phyloP scores from a whole-genome alignment of 2,888 invertebrate genomes.

The Macrophya annulata region DNA sequence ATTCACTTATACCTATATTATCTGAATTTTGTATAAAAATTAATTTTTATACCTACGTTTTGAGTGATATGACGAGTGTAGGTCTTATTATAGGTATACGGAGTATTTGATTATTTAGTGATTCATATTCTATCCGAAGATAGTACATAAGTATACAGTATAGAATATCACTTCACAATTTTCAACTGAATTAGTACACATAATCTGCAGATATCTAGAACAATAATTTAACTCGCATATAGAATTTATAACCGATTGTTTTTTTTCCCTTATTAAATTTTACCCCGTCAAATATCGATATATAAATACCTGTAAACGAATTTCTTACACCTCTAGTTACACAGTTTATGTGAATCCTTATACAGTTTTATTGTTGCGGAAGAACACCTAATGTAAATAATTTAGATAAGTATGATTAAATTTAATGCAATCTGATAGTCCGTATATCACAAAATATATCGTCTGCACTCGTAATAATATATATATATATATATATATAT shows the following conservation, averaged over 20 bases:
- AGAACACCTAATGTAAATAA: neutral
- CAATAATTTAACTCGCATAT: neutral
- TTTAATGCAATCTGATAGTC: neutral
- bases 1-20: neutral
- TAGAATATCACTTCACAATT: neutral
- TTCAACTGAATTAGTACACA: neutral
- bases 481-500: too few relatives aligned
- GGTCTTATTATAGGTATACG: conserved; percentile 16
- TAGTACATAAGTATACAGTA: neutral
- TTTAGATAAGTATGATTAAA: neutral
- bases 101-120: conserved; percentile 60
- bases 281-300: neutral
- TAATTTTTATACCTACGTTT: conserved; percentile 54
- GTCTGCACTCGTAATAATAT: neutral
- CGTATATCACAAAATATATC: neutral
- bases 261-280: neutral
- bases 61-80: conserved; percentile 65
- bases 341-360: neutral
- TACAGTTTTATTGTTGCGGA: neutral
- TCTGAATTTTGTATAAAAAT: conserved; percentile 63
- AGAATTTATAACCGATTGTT: neutral
- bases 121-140: conserved; percentile 63
- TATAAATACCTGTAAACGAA: neutral
- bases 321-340: neutral
- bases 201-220: neutral